phyloP scores from a whole-genome alignment of 2,888 invertebrate genomes.

The Dusona sp. region DNA sequence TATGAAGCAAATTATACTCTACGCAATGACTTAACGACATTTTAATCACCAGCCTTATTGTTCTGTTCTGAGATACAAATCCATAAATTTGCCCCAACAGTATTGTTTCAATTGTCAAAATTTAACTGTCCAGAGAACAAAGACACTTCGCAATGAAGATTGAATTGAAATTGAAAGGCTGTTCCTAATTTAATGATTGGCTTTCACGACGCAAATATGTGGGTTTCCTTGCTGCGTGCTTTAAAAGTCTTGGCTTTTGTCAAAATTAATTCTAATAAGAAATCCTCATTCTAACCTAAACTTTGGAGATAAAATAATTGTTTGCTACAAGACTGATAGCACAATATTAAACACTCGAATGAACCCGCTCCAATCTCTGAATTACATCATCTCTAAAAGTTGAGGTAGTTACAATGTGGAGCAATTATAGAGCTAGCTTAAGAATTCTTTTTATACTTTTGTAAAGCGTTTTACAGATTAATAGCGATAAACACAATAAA shows the following conservation, averaged over 20 bases:
- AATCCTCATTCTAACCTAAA: background rate
- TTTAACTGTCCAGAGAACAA: background rate
- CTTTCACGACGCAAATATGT: background rate
- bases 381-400: conserved; percentile 5
- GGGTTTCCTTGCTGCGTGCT: background rate
- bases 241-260: background rate
- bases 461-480: background rate
- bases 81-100: background rate
- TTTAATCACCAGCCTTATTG: background rate
- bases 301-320: background rate
- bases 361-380: background rate
- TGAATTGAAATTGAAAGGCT: background rate
- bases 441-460: background rate
- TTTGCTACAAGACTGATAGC: background rate
- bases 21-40: background rate
- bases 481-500: background rate
- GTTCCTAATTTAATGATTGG: too few relatives aligned
- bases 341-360: background rate
- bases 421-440: background rate
- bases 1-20: background rate
- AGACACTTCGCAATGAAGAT: background rate
- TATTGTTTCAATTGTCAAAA: background rate
- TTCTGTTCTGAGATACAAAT: background rate
- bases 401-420: background rate
- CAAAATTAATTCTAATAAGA: background rate